Percentiles rank a stretch among this genome's conserved stretches.
These are phyloP conservation scores for Phrynocephalus guinanensis DNA, from an alignment of 2,797 vertebrate genomes.

Conservation along the genomic window DNA sequence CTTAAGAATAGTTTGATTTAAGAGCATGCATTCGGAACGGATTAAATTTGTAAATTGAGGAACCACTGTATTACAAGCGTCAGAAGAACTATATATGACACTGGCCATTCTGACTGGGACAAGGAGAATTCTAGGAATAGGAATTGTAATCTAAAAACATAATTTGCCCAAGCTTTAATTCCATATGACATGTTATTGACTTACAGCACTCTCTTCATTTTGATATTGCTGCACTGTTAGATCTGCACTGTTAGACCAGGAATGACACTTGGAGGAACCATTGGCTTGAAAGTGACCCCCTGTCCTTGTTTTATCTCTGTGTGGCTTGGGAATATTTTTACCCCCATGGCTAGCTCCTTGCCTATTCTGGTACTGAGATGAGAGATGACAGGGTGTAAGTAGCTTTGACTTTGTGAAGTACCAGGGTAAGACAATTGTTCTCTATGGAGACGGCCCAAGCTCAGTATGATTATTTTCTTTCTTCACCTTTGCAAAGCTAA, in stretches of 20 bases:
- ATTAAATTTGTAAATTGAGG: no score
- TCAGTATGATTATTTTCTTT: constrained; percentile 49
- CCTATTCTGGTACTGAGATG: constrained; percentile 21
- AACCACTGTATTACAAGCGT: no score
- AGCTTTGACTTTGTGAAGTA: constrained; percentile 31
- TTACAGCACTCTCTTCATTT: background rate
- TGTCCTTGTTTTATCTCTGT: background rate
- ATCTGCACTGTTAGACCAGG: background rate
- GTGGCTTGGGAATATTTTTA: background rate
- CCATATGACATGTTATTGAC: background rate
- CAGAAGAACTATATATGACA: no score
- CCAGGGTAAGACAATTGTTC: constrained; percentile 38
- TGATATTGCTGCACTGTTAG: background rate
- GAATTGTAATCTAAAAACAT: no score
- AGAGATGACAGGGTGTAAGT: constrained; percentile 26
- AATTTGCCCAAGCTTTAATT: no score
- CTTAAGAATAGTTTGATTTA: no score
- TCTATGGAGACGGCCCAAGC: constrained; percentile 45
- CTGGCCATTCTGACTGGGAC: no score
- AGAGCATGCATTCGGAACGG: no score
- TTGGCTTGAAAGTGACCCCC: background rate
- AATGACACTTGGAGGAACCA: background rate
- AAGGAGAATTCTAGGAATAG: no score
- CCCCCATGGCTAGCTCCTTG: background rate
- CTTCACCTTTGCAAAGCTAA: constrained; percentile 56